These are phyloP conservation scores for Bergia puertoricense DNA, from an alignment of 92 coral and sea anemone species.

Conservation along the genomic window DNA sequence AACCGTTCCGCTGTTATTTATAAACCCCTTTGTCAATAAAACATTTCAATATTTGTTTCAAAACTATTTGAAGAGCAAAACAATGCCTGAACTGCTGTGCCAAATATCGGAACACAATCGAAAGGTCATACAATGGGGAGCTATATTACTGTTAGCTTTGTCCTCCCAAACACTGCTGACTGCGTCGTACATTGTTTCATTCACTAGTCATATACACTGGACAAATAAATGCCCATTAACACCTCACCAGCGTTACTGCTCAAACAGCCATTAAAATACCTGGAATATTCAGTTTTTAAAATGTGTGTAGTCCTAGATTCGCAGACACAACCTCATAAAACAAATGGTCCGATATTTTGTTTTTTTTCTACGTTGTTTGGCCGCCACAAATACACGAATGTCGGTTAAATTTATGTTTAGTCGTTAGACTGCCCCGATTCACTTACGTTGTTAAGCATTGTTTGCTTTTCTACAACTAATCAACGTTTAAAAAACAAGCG, in stretches of 20 bases:
- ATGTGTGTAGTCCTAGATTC: neutral
- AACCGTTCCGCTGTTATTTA: conserved; percentile 3
- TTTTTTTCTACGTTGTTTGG: neutral
- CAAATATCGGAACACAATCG: conserved; percentile 39
- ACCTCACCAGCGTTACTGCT: neutral
- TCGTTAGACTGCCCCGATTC: neutral
- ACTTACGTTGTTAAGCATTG: conserved; percentile 7
- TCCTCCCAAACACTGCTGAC: conserved; percentile 2
- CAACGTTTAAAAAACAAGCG: conserved; percentile 25
- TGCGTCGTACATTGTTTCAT: conserved; percentile 14
- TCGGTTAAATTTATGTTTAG: neutral
- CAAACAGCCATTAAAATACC: neutral
- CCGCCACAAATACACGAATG: neutral
- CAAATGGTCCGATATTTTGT: neutral
- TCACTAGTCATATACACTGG: conserved; percentile 7
- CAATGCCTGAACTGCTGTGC: conserved; percentile 6
- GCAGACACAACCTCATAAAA: neutral
- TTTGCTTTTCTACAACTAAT: conserved; percentile 19
- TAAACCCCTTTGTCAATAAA: conserved; percentile 17
- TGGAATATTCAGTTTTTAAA: neutral
- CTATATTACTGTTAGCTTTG: conserved; percentile 3
- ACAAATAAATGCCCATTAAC: conserved; percentile 29
- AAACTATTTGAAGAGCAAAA: conserved; percentile 12
- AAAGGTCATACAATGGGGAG: conserved; percentile 4
- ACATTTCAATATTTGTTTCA: conserved; percentile 42